Evolutionary conservation across 2,888 invertebrate genomes (phyloP).

Genomic region (Platypus cylindrus): DNA sequence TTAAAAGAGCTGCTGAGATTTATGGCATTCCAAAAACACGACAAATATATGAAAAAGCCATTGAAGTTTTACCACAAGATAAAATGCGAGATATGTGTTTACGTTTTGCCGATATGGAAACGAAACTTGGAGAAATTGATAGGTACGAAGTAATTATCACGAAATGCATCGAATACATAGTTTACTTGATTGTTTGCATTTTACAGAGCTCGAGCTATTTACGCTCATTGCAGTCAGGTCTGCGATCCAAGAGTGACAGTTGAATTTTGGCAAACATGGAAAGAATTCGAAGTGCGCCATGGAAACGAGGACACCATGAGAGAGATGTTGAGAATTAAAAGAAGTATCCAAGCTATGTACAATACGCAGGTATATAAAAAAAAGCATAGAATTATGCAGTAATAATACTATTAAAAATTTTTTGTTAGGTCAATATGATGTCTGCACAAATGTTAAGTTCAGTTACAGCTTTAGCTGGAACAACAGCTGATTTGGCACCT

Average conservation of each 20-base stretch:
- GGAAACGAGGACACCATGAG: constrained; percentile 99
- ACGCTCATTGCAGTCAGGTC: constrained; percentile 96
- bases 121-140: constrained; percentile 96
- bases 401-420: not conserved
- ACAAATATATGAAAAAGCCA: constrained; percentile 96
- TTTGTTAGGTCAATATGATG: constrained; percentile 77
- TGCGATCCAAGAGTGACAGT: constrained; percentile 95
- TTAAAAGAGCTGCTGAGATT: constrained; percentile 94
- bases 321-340: constrained; percentile 95
- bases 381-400: not conserved
- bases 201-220: constrained; percentile 79
- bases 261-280: constrained; percentile 98
- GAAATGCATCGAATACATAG: not conserved
- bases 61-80: constrained; percentile 82
- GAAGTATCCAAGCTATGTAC: constrained; percentile 94
- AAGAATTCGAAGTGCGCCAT: constrained; percentile 96
- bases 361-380: constrained; percentile 62
- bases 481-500: constrained; percentile 59
- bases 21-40: constrained; percentile 95
- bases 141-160: constrained; percentile 38
- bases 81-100: constrained; percentile 92
- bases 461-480: constrained; percentile 50
- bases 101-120: constrained; percentile 95
- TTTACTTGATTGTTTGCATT: constrained; percentile 51
- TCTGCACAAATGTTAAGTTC: constrained; percentile 92